Conservation (phyloP, 2,888 invertebrate species). For the Ariolimax columbianus region DNA sequence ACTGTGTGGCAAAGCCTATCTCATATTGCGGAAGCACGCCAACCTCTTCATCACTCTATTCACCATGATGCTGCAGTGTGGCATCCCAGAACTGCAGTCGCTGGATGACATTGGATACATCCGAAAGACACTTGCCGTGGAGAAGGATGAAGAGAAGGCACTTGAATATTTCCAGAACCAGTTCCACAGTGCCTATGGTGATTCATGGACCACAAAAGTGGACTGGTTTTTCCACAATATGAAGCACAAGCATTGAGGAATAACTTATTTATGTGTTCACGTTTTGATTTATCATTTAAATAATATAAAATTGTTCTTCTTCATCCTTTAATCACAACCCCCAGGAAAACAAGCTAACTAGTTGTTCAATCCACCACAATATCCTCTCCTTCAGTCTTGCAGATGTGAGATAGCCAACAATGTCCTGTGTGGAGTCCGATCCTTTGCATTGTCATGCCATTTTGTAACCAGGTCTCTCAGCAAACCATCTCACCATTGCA, state of each 20-base stretch:
- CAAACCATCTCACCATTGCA: too few relatives aligned
- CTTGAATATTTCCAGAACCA: slow-evolving; percentile 81
- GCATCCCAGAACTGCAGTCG: slow-evolving; percentile 82
- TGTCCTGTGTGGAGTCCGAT: too few relatives aligned
- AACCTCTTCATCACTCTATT: slow-evolving; percentile 83
- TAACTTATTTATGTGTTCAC: not conserved
- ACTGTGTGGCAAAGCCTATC: slow-evolving; percentile 82
- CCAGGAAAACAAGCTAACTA: too few relatives aligned
- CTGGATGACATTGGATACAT: slow-evolving; percentile 82
- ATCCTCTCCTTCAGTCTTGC: too few relatives aligned
- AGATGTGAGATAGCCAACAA: too few relatives aligned
- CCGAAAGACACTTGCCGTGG: slow-evolving; percentile 81
- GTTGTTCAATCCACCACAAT: too few relatives aligned
- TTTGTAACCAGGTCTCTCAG: too few relatives aligned
- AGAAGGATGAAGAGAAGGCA: slow-evolving; percentile 80
- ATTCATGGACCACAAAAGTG: slow-evolving; percentile 83
- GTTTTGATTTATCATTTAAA: not conserved
- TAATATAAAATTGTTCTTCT: too few relatives aligned
- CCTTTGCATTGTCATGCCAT: too few relatives aligned
- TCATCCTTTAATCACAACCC: too few relatives aligned
- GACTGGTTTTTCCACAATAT: slow-evolving; percentile 83
- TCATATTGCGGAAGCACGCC: slow-evolving; percentile 81
- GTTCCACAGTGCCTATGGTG: slow-evolving; percentile 82
- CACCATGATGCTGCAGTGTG: slow-evolving; percentile 83
- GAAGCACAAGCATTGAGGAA: slow-evolving; percentile 54